Evolutionary conservation across 1,140 invertebrate genomes (phyloP).

Genomic region (Nylanderia fulva): DNA sequence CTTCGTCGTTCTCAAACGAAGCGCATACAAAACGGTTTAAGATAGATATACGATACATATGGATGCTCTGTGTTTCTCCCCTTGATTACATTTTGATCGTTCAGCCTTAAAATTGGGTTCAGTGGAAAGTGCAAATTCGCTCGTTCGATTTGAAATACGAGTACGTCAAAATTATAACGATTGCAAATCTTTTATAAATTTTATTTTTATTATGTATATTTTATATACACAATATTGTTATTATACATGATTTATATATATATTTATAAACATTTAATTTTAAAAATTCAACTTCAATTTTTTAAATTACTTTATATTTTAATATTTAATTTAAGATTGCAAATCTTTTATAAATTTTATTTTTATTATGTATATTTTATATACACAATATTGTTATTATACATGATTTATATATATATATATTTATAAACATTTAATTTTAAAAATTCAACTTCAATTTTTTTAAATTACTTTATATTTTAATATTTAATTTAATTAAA

Average conservation of each 20-base stretch:
- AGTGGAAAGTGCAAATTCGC: not conserved
- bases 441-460: no score
- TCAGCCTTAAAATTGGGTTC: constrained; percentile 3
- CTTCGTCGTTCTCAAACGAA: not conserved
- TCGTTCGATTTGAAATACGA: not conserved
- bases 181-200: not conserved
- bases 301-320: no score
- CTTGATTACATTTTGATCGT: constrained; percentile 50
- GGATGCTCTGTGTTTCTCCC: constrained; percentile 26
- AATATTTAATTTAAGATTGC: no score
- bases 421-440: no score
- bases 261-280: no score
- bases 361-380: not conserved
- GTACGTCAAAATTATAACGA: not conserved
- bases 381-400: not conserved
- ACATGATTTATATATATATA: no score
- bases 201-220: not conserved
- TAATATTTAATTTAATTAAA: no score
- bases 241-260: no score
- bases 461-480: no score
- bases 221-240: not conserved
- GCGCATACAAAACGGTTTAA: constrained; percentile 44
- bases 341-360: not conserved
- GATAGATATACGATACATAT: constrained; percentile 41
- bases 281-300: no score